Evolutionary conservation across 2,888 invertebrate species (phyloP), one percentile per base, ranked within the genome.

Genomic region (Erebia epiphron): DNA sequence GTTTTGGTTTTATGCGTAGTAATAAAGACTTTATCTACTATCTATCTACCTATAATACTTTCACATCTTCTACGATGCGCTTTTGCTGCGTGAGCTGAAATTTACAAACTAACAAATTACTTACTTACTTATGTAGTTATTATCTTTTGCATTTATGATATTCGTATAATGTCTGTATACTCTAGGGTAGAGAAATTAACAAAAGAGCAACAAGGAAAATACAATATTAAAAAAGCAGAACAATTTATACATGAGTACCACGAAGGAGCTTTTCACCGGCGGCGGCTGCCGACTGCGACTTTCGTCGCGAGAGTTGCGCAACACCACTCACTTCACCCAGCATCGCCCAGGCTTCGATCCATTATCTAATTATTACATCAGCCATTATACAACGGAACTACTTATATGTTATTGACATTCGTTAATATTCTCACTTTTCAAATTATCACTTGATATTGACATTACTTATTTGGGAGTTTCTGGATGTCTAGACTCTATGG

Each of bases 361-460:
- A 86, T 89, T 90, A 90, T 87, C 89, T 90, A 90, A 90, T 88
- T 89, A 84, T 90, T 89, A 82, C 86, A 79, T 81, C 86, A 86
- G 73, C 75, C 71, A 82, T 88, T 86, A 83, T 84, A 86, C 82
- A 80, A 79, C 76, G 78, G 77, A 75, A 83, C 80, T 78, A 81
- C 43, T 52, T 64, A 35, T 35, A 63, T 43, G 54, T 84, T 75
- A 84, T 85, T 85, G 82, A 86, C 83, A 83, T 84, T 83, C 77
- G 79, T 77, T 74, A 75, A 83, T 79, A 79, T 50, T 16, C 72
- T 73, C 75, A 65, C 66, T 71, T 75, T 70, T 73, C 56, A 71
- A 61, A 66, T 58, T 43, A 26, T 35, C 50, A 43, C 56, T 43
- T 43, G 60, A n/a, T 41, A 60, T 1, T 4, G n/a, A 16, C n/a